Evolutionary conservation across 2,888 invertebrate genomes (phyloP).

Genomic region (Liopterus haemorrhoidalis): DNA sequence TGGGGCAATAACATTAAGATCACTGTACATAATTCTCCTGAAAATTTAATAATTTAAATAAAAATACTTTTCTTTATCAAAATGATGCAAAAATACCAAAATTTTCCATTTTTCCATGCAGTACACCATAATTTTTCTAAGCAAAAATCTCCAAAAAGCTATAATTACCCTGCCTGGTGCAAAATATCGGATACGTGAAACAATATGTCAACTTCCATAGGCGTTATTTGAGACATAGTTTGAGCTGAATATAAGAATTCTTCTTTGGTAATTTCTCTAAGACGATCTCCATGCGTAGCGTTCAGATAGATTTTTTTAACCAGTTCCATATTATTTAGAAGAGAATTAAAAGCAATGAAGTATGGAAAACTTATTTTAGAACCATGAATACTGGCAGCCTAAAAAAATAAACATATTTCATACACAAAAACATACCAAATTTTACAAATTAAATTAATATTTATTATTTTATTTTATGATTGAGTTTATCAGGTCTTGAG

Average conservation of each 20-base stretch:
- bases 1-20: constrained; percentile 85
- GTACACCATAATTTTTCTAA: too few relatives aligned
- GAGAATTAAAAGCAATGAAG: constrained; percentile 96
- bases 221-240: constrained; percentile 97
- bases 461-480: not conserved
- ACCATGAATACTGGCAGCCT: constrained; percentile 67
- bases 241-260: constrained; percentile 96
- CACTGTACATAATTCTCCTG: constrained; percentile 84
- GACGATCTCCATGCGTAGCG: constrained; percentile 75
- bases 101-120: not conserved
- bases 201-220: constrained; percentile 92
- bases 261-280: constrained; percentile 88
- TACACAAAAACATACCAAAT: too few relatives aligned
- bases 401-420: constrained; percentile 24
- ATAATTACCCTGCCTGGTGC: constrained; percentile 79
- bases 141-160: too few relatives aligned
- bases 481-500: not conserved
- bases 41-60: constrained; percentile 31
- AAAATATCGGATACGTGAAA: constrained; percentile 85
- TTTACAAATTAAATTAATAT: not conserved
- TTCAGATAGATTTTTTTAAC: constrained; percentile 92
- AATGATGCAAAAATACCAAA: not conserved
- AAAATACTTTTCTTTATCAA: not conserved
- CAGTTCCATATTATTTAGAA: constrained; percentile 97
- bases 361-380: constrained; percentile 94